A percentile compares a stretch with the other conserved stretches of the same genome.
Conservation (phyloP, 92 coral and sea anemone genomes). For the Desmophyllum pertusum region DNA sequence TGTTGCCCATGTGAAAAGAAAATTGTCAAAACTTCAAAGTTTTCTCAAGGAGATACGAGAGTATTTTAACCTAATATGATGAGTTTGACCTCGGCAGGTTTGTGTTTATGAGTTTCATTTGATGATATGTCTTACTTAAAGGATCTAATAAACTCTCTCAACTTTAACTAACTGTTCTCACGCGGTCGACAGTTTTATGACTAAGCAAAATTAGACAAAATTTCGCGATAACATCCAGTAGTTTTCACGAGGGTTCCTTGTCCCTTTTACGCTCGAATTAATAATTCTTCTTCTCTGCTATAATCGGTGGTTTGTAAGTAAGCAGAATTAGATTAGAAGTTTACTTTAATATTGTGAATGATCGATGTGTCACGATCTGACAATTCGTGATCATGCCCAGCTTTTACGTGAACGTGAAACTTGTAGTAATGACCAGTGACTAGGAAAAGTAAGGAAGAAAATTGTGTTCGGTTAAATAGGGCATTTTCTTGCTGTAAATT, state of each 20-base stretch:
- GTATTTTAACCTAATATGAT: slow-evolving; percentile 17
- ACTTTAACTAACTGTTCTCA: neutral
- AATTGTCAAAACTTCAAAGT: neutral
- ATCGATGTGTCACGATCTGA: no score
- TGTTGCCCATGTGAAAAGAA: slow-evolving; percentile 22
- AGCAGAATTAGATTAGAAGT: neutral
- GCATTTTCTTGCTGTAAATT: neutral
- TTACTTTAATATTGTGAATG: neutral
- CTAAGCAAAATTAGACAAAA: slow-evolving; percentile 55
- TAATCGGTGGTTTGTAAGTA: neutral
- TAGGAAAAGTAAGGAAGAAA: no score
- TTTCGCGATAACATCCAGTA: neutral
- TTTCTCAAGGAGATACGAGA: neutral
- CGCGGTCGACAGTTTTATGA: slow-evolving; percentile 37
- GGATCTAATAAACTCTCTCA: neutral
- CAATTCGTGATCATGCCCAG: neutral
- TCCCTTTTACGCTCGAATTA: neutral
- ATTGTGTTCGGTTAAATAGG: neutral
- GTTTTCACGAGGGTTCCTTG: neutral
- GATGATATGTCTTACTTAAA: neutral
- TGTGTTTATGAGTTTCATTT: neutral
- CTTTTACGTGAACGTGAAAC: neutral
- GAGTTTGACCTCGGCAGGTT: slow-evolving; percentile 82
- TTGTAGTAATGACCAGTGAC: no score
- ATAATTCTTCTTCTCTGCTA: neutral